Percentiles rank a stretch among this genome's conserved stretches.
These are phyloP conservation scores for Lycophotia porphyrea DNA, from an alignment of 2,888 invertebrate species.

Conservation along the genomic window DNA sequence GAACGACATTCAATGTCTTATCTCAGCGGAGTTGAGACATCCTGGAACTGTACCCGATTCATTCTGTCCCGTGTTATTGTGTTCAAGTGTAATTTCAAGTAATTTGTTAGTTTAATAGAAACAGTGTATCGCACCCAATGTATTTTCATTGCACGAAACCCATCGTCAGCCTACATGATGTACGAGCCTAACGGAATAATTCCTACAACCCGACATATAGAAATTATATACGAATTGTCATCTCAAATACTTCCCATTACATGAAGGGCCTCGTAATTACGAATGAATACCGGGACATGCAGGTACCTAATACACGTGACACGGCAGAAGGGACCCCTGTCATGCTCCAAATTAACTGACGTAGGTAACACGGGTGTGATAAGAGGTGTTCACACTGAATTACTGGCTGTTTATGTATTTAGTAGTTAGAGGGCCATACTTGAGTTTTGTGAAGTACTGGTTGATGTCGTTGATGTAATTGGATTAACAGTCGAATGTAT, in stretches of 20 bases:
- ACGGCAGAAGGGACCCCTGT: slow-evolving; percentile 19
- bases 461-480: not conserved
- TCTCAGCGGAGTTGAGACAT: too few species aligned
- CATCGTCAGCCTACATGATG: too few species aligned
- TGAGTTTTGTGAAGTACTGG: not conserved
- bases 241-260: slow-evolving; percentile 4
- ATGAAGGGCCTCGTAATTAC: slow-evolving; percentile 34
- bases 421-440: not conserved
- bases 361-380: slow-evolving; percentile 8
- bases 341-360: slow-evolving; percentile 34
- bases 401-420: slow-evolving; percentile 13
- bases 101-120: too few species aligned
- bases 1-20: too few species aligned
- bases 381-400: slow-evolving; percentile 2
- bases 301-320: slow-evolving; percentile 8
- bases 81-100: too few species aligned
- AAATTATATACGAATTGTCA: not conserved
- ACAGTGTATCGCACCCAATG: too few species aligned
- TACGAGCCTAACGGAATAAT: too few species aligned
- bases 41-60: too few species aligned
- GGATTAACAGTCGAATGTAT: not conserved
- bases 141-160: too few species aligned
- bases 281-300: slow-evolving; percentile 12
- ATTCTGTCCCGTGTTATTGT: too few species aligned
- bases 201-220: too few species aligned